Evolutionary conservation across 2,113 vertebrate genomes (phyloP).

Genomic region (Odontophorus gujanensis): DNA sequence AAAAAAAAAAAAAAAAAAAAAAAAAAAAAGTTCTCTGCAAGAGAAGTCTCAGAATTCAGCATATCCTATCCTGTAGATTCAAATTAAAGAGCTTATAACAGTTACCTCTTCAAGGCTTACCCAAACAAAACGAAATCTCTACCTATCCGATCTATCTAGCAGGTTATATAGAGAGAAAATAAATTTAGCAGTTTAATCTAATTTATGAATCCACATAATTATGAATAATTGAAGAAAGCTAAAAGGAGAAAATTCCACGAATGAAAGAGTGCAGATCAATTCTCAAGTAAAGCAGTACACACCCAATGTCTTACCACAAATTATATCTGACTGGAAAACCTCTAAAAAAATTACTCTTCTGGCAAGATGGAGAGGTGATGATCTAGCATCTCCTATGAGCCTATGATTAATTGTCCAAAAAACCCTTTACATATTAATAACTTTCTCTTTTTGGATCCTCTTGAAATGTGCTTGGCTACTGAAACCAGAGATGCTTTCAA

Average conservation of each 20-base stretch:
- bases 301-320: constrained; percentile 50
- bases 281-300: constrained; percentile 6
- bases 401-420: constrained; percentile 57
- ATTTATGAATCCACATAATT: constrained; percentile 33
- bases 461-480: constrained; percentile 30
- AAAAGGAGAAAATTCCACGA: constrained; percentile 38
- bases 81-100: neutral
- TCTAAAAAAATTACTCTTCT: constrained; percentile 22
- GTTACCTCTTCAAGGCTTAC: neutral
- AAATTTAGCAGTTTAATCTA: neutral
- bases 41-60: neutral
- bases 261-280: constrained; percentile 18
- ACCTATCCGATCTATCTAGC: neutral
- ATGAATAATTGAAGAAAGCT: constrained; percentile 12
- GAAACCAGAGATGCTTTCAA: constrained; percentile 19
- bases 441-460: neutral
- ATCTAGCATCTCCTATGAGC: constrained; percentile 27
- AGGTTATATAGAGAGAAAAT: neutral
- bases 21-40: neutral
- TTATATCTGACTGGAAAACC: constrained; percentile 38
- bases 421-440: constrained; percentile 19
- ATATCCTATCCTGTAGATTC: neutral
- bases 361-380: constrained; percentile 48
- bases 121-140: neutral
- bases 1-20: neutral